Conservation (phyloP, 2,113 vertebrate species). For the Malurus melanocephalus region DNA sequence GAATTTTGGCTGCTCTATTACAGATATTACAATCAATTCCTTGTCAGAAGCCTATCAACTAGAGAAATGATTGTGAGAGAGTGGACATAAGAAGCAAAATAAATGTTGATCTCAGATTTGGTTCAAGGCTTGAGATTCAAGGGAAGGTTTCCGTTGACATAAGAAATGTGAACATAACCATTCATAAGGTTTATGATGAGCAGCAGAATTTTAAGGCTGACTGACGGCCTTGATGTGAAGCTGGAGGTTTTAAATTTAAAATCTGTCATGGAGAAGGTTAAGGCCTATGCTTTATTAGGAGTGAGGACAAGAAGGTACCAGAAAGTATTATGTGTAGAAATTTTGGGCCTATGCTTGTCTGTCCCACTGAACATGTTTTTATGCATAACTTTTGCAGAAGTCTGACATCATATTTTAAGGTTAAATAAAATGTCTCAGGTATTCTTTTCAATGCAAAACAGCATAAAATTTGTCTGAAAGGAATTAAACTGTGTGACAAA, state of each 20-base stretch:
- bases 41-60: not conserved
- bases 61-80: not conserved
- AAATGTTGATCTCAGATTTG: not conserved
- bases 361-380: not conserved
- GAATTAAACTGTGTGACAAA: not conserved
- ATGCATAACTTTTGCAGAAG: not conserved
- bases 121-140: constrained; percentile 21
- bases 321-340: not conserved
- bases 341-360: not conserved
- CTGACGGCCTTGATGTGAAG: constrained; percentile 17
- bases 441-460: not conserved
- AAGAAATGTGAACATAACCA: not conserved
- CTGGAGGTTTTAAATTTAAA: constrained; percentile 31
- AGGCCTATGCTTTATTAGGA: constrained; percentile 33
- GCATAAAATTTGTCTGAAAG: not conserved
- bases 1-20: not conserved
- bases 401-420: not conserved
- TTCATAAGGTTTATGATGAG: constrained; percentile 8
- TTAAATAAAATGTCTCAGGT: not conserved
- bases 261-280: constrained; percentile 33
- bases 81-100: not conserved
- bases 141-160: constrained; percentile 7
- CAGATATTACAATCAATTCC: not conserved
- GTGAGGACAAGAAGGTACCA: not conserved
- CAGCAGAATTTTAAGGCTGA: constrained; percentile 22